Conservation (phyloP, 2,888 invertebrate genomes). For the Cosmia trapezina region DNA sequence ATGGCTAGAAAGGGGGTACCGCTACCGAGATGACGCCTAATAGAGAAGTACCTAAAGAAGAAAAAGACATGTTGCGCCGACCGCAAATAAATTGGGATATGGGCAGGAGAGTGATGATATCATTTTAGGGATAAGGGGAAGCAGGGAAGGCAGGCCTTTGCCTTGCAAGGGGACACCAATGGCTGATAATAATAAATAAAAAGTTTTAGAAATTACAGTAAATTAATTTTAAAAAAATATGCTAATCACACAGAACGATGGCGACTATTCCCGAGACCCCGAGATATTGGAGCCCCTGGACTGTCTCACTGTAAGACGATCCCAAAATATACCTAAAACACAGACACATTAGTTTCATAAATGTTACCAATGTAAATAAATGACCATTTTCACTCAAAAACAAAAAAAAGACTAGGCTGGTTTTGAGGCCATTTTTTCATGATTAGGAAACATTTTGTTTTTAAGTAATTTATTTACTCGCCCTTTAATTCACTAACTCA, state of each 20-base stretch:
- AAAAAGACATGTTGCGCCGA: too few relatives aligned
- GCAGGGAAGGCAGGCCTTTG: background rate
- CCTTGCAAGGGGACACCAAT: too few relatives aligned
- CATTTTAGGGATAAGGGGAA: too few relatives aligned
- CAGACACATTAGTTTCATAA: slow-evolving; percentile 68
- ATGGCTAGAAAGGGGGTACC: too few relatives aligned
- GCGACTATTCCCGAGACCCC: slow-evolving; percentile 75
- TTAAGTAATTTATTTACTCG: slow-evolving; percentile 1
- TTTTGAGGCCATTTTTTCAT: slow-evolving; percentile 18
- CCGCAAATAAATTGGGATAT: too few relatives aligned
- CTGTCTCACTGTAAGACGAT: slow-evolving; percentile 75
- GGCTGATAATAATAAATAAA: background rate
- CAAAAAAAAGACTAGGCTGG: background rate
- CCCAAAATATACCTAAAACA: slow-evolving; percentile 59
- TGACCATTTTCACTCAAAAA: slow-evolving; percentile 38
- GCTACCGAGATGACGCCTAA: too few relatives aligned
- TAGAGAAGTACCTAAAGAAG: too few relatives aligned
- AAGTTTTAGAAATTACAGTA: background rate
- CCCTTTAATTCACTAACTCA: slow-evolving; percentile 27
- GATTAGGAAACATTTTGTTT: slow-evolving; percentile 13
- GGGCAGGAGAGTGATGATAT: too few relatives aligned
- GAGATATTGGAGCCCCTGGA: slow-evolving; percentile 73
- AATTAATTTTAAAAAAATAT: slow-evolving; percentile 46
- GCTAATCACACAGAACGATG: slow-evolving; percentile 81
- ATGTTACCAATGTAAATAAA: slow-evolving; percentile 69